Base-by-base conservation (phyloP, 2,888 invertebrate genomes). In the Malthinus seriepunctatus region DNA sequence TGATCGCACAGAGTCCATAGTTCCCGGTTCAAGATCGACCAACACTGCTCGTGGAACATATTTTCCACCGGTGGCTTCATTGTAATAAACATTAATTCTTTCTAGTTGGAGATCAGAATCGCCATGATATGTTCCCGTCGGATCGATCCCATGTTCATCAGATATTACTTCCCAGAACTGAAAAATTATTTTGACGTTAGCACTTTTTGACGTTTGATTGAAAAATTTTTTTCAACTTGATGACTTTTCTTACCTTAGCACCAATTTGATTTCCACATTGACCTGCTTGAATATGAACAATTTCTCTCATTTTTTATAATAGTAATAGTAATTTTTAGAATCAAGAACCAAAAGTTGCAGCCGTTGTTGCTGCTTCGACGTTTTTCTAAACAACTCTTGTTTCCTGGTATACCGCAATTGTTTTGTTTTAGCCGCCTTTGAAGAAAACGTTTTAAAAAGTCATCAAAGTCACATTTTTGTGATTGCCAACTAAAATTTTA, bases 131-230 rank as follows among this genome's bases (percentile, higher is more conserved):
- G 90, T 88, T 62, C 94, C 94, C 66, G 92, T 92, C 68, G 93
- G 92, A 82, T 93, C 93, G 76, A 95, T 94, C 73, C 94, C 94
- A 79, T 95, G 95, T 81, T 95, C 95, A 76, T 95, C 94, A 52
- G 94, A 94, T 82, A 96, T 95, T 67, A 95, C 94, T 83, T 95
- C 95, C 95, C 94, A 95, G 84, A 93, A 93, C 90, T 90, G 80
- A 49, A 72, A 72, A 51, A 48, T 55, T 49, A 58, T 51, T 39
- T 15, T 42, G 37, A 52, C 34, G 34, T 47, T 48, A 51, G 51
- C n/a, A n/a, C 14, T 37, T 38, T 38, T 8, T 12, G 12, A 1
- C 23, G 15, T 8, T 37, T 23, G 8, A 15, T 14, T 42, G 11
- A 15, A 42, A n/a, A 42, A 42, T 14, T 11, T 12, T 9, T 32